Base-by-base conservation (phyloP, 2,888 invertebrate species). In the Sminthurides aquaticus region DNA sequence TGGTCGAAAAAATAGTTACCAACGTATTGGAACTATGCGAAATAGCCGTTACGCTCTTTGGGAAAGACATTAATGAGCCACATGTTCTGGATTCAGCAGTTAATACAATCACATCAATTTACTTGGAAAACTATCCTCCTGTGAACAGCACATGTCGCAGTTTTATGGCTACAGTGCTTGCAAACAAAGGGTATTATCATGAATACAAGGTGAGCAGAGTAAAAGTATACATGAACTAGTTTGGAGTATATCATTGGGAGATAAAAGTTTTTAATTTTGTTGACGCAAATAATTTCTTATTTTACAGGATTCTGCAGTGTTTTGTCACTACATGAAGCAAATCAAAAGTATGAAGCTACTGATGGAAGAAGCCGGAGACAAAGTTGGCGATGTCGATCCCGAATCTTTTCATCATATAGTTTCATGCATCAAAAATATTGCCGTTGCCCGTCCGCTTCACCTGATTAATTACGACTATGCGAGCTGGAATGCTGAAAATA, bases 301-400 rank as follows among this genome's bases (percentile, higher is more conserved):
- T 58, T 29, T 48, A 43, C 75, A 88, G 87, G 92, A 96, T 78
- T 89, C 90, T 77, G 89, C 92, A 1, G 84, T 94, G 55, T 79
- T 96, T 49, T 85, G 84, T 60, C 89, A 93, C 78, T 90, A 88
- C 57, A 83, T 86, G 76, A 82, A 80, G 18, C 86, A 87, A 15
- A 52, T 72, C 1, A 68, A 71, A 66, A 69, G 68, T 8, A 70
- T 74, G 72, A 74, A 77, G 63, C 74, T 75, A n/a, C 66, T 66
- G 3, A 67, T 57, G 28, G 54, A 54, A 26, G 20, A 26, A 2
- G 25, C 49, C 26, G 57, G 61, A 11, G 69, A 68, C 29, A 62
- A 29, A 28, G 34, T 49, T 24, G 27, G 29, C 22, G 71, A 70
- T 25, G 66, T 74, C 1, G 73, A 74, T 25, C 74, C 74, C 5